Conservation (phyloP, 2,113 vertebrate genomes). For the Hucho hucho region DNA sequence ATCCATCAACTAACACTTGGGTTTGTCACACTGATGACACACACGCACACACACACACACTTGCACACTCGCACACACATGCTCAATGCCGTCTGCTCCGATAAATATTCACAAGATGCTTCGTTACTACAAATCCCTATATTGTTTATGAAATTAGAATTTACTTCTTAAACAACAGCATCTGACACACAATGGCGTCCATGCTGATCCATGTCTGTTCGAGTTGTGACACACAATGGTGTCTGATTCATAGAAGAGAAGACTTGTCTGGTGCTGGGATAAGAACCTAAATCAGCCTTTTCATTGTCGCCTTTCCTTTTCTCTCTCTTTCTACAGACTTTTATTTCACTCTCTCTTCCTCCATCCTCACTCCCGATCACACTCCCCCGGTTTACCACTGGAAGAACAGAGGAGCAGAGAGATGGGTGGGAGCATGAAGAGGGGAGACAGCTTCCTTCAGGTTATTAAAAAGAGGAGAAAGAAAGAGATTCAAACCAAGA, state of each 20-base stretch:
- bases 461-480: conserved; percentile 27
- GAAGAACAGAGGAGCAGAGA: conserved; percentile 58
- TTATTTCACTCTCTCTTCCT: conserved; percentile 70
- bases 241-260: conserved; percentile 48
- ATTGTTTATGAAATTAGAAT: too few relatives aligned
- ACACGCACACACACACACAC: not conserved
- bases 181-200: conserved; percentile 6
- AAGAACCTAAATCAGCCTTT: conserved; percentile 68
- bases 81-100: too few relatives aligned
- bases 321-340: conserved; percentile 66
- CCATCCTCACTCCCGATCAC: conserved; percentile 69
- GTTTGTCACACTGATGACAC: too few relatives aligned
- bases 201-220: conserved; percentile 14
- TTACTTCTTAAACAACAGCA: not conserved
- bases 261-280: conserved; percentile 50
- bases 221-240: conserved; percentile 11
- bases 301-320: conserved; percentile 54
- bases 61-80: conserved; percentile 18
- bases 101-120: too few relatives aligned
- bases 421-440: conserved; percentile 30
- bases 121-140: too few relatives aligned
- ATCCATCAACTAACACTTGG: conserved; percentile 1
- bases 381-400: conserved; percentile 71
- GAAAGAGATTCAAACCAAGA: conserved; percentile 8
- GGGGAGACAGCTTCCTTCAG: conserved; percentile 33